Conservation (phyloP, 2,797 vertebrate genomes). For the Brachymystax lenok region DNA sequence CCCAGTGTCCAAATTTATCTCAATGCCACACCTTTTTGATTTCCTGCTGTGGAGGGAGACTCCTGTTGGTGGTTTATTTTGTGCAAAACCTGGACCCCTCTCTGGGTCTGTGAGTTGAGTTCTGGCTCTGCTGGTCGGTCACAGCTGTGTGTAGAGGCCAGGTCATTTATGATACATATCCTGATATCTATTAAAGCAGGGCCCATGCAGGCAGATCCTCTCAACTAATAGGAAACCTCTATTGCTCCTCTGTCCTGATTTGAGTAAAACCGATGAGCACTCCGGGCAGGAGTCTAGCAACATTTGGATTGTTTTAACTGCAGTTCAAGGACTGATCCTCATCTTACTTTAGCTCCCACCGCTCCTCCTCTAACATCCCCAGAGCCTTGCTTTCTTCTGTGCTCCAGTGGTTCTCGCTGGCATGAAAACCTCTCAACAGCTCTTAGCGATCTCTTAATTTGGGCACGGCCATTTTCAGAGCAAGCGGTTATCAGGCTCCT, state of each 20-base stretch:
- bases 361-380: constrained; percentile 9
- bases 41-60: constrained; percentile 1
- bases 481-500: constrained; percentile 26
- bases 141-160: background rate
- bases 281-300: background rate
- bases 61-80: background rate
- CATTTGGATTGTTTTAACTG: background rate
- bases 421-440: constrained; percentile 1
- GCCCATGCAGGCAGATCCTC: background rate
- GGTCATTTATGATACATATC: constrained; percentile 1
- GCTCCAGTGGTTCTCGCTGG: background rate
- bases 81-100: background rate
- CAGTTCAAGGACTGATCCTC: constrained; percentile 1
- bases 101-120: background rate
- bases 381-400: constrained; percentile 10
- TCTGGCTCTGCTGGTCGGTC: background rate
- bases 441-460: background rate
- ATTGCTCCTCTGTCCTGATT: background rate
- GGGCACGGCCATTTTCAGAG: constrained; percentile 33
- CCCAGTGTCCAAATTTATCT: background rate
- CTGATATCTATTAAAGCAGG: constrained; percentile 2
- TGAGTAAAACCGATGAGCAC: background rate
- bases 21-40: constrained; percentile 2
- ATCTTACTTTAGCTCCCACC: constrained; percentile 6
- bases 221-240: background rate